phyloP scores from a whole-genome alignment of 2,888 invertebrate genomes.

The Ptychoptera albimana region DNA sequence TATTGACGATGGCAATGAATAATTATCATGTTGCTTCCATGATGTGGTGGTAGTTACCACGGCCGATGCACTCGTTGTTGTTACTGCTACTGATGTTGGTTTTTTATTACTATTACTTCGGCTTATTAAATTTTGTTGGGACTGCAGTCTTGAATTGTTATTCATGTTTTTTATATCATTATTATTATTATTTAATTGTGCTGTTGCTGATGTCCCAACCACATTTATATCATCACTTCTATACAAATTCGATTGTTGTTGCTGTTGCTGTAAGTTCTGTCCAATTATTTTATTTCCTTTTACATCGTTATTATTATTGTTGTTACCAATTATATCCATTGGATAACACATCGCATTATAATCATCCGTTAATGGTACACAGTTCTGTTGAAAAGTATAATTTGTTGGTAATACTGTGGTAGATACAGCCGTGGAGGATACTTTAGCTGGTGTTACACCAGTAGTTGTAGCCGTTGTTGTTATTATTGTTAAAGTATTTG shows the following conservation, averaged over 20 bases:
- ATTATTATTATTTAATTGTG: neutral
- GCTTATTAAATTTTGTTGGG: neutral
- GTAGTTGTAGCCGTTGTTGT: neutral
- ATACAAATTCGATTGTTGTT: neutral
- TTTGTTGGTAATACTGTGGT: too few species aligned
- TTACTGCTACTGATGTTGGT: neutral
- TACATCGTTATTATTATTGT: too few species aligned
- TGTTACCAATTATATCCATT: too few species aligned
- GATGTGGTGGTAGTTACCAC: neutral
- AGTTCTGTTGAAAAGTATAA: too few species aligned
- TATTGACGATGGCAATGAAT: too few species aligned
- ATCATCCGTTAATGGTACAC: too few species aligned
- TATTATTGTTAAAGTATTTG: constrained; percentile 1
- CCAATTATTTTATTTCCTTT: neutral
- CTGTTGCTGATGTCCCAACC: neutral
- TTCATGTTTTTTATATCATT: neutral
- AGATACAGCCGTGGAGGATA: too few species aligned
- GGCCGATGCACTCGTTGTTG: neutral
- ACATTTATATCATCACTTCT: neutral
- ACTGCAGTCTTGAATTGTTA: neutral
- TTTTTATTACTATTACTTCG: neutral
- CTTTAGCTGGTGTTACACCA: too few species aligned
- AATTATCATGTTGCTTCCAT: neutral
- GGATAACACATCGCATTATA: too few species aligned
- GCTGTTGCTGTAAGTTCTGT: neutral